These are phyloP conservation scores for Psilopogon haemacephalus DNA, from an alignment of 2,113 vertebrate genomes.

Conservation along the genomic window DNA sequence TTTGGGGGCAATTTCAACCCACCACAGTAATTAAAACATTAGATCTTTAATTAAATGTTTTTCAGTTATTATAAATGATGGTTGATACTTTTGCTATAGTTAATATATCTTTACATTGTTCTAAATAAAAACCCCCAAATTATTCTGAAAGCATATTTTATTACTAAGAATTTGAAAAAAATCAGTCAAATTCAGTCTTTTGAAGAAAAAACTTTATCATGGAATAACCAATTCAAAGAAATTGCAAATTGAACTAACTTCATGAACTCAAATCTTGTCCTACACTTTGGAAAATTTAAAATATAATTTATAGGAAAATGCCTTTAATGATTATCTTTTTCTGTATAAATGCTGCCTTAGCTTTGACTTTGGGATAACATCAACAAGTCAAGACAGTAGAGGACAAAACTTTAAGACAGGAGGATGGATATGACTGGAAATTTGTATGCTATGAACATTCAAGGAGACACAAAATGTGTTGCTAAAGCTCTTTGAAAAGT, in stretches of 20 bases:
- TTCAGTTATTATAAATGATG: constrained; percentile 7
- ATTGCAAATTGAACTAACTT: not conserved
- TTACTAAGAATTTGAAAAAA: not conserved
- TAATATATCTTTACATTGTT: not conserved
- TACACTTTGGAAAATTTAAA: not conserved
- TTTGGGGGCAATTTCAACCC: too few species aligned
- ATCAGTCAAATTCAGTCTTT: not conserved
- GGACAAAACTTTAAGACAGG: not conserved
- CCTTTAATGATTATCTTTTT: not conserved
- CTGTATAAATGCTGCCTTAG: not conserved
- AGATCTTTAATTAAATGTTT: not conserved
- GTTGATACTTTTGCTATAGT: not conserved
- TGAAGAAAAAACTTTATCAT: not conserved
- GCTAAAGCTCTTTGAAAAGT: not conserved
- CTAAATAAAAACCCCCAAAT: not conserved
- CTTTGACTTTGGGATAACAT: not conserved
- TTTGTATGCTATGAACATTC: not conserved
- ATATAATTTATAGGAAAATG: not conserved
- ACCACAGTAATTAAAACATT: too few species aligned
- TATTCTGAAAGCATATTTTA: too few species aligned
- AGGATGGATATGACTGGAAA: not conserved
- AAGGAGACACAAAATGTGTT: not conserved
- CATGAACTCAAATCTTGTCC: not conserved
- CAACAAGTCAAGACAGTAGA: not conserved
- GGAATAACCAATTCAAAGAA: not conserved